Conservation (phyloP, 2,113 vertebrate genomes). For the Silurus asotus region DNA sequence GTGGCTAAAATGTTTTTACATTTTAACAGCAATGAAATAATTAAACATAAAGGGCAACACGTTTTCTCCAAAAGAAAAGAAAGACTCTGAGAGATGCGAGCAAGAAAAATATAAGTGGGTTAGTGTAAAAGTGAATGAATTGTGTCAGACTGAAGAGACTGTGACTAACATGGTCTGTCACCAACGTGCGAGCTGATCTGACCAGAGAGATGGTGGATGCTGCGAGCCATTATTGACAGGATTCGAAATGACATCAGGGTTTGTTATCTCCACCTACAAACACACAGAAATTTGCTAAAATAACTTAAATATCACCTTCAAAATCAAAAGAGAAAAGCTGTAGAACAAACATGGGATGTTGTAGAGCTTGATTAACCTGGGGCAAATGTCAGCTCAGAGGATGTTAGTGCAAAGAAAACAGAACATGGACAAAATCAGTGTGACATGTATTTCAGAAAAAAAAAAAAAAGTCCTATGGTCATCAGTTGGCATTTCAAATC, state of each 20-base stretch:
- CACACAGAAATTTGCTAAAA: neutral
- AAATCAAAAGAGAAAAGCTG: neutral
- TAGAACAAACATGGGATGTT: conserved; percentile 29
- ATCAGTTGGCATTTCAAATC: neutral
- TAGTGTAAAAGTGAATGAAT: conserved; percentile 17
- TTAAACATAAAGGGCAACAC: neutral
- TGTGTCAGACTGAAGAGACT: conserved; percentile 26
- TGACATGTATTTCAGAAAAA: conserved; percentile 33
- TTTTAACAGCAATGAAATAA: neutral
- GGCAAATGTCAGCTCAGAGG: conserved; percentile 40
- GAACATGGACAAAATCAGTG: conserved; percentile 14
- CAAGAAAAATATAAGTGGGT: neutral
- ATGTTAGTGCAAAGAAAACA: neutral
- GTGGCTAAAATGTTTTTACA: neutral
- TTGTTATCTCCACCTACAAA: conserved; percentile 25
- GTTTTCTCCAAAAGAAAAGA: neutral
- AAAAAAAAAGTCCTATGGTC: conserved; percentile 21
- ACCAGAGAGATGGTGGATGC: conserved; percentile 8
- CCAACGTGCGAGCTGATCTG: conserved; percentile 5
- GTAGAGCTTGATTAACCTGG: conserved; percentile 1
- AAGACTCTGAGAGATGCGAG: neutral
- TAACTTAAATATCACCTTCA: conserved; percentile 24
- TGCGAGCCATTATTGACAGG: conserved; percentile 23
- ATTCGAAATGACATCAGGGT: conserved; percentile 35
- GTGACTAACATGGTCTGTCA: conserved; percentile 36